Base-by-base conservation (phyloP, 2,797 vertebrate genomes). In the Myotis myotis region DNA sequence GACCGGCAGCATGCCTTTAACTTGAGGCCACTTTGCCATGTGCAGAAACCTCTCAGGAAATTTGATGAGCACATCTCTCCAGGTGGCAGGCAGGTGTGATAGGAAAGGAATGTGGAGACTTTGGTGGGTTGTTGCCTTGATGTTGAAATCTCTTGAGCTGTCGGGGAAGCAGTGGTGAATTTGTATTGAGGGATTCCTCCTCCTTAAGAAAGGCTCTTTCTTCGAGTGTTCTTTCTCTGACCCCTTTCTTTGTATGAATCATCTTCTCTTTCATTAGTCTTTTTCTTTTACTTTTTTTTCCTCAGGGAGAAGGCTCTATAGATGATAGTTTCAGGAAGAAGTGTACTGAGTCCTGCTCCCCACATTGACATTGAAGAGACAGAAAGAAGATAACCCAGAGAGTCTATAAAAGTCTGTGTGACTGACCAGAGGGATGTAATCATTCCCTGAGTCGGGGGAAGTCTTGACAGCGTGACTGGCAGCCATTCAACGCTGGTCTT, bases 241-340 rank as follows among this genome's bases (percentile, higher is more conserved):
- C n/a, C 20, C 15, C 22, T 75, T 70, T 49, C 71, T 82, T 82
- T 60, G 33, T 89, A 33, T 38, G 30, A 20, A 38, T 87, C 25
- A 68, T 53, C 23, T 72, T 36, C 47, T 87, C 33, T 91, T 79
- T 80, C 75, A 80, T 71, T 89, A 47, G 28, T 49, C 17, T 30
- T 62, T 23, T 75, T 25, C 2, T 71, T 68, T 66, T 28, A 72
- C 71, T 17, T 36, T 28, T n/a, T 91, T 44, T 33, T 51, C 25
- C 30, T 75, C 13, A 82, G 38, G 81, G 74, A 89, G 28, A 23
- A 4, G 19, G 82, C 68, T 82, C 10, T 64, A n/a, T 22, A 19
- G 36, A 60, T 28, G 41, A 36, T 79, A 30, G 28, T 89, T n/a
- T 95, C 75, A 90, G 70, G 94, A 96, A 20, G 68, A 87, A 89